A percentile compares a stretch with the other conserved stretches of the same genome.
phyloP scores from a whole-genome alignment of 2,797 vertebrate genomes.

The Darevskia mixta region DNA sequence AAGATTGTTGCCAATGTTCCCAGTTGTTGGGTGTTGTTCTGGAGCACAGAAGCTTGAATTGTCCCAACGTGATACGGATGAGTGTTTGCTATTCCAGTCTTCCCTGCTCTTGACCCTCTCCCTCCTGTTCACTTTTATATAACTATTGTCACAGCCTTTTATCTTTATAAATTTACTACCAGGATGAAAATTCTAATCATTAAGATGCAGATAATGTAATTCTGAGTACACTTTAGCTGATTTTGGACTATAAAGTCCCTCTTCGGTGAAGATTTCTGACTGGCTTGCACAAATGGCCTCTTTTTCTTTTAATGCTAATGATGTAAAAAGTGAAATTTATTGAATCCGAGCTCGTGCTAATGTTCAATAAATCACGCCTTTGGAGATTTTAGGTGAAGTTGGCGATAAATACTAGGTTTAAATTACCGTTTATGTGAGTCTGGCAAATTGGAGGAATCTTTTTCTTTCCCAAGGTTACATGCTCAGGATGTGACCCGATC shows the following conservation, averaged over 20 bases:
- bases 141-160: background rate
- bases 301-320: slow-evolving; percentile 36
- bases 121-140: background rate
- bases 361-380: slow-evolving; percentile 33
- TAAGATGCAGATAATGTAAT: slow-evolving; percentile 24
- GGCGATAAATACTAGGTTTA: slow-evolving; percentile 30
- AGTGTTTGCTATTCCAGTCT: background rate
- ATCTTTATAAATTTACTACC: slow-evolving; percentile 8
- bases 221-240: slow-evolving; percentile 4
- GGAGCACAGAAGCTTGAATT: background rate
- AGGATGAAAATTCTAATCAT: slow-evolving; percentile 14
- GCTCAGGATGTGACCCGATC: background rate
- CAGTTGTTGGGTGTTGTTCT: background rate
- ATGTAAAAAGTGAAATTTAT: slow-evolving; percentile 45
- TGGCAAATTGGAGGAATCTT: background rate
- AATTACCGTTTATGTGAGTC: slow-evolving; percentile 29
- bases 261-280: slow-evolving; percentile 10
- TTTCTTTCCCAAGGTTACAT: background rate
- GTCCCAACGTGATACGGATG: background rate
- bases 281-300: background rate
- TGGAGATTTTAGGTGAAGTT: slow-evolving; percentile 40
- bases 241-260: slow-evolving; percentile 10
- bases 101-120: background rate
- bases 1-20: background rate
- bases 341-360: slow-evolving; percentile 37